These are phyloP conservation scores for Agrochola lychnidis DNA, from an alignment of 2,888 invertebrate genomes.

Conservation along the genomic window DNA sequence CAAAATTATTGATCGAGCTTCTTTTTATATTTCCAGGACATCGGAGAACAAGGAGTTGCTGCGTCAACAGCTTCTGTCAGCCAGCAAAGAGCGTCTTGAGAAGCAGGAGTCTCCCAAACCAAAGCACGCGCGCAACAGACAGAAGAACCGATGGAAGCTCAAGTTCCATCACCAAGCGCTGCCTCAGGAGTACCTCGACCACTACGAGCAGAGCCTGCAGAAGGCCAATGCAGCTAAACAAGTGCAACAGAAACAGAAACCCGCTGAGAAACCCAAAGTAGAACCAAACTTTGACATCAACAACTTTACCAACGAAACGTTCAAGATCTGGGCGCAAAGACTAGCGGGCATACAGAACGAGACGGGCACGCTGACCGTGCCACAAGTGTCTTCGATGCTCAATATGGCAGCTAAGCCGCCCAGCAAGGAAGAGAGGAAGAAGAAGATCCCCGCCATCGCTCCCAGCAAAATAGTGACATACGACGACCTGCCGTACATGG, in stretches of 20 bases:
- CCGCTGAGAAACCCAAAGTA: slow-evolving; percentile 81
- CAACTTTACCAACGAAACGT: slow-evolving; percentile 91
- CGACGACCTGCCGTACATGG: slow-evolving; percentile 97
- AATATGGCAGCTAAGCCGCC: slow-evolving; percentile 77
- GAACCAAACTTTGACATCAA: slow-evolving; percentile 82
- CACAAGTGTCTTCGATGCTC: slow-evolving; percentile 72
- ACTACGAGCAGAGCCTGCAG: slow-evolving; percentile 94
- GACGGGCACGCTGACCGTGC: slow-evolving; percentile 76
- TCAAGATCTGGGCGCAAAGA: slow-evolving; percentile 94
- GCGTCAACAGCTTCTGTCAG: slow-evolving; percentile 85
- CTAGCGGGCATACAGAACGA: slow-evolving; percentile 94
- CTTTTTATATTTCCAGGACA: slow-evolving; percentile 75
- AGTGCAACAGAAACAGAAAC: slow-evolving; percentile 75
- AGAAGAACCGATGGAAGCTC: slow-evolving; percentile 93
- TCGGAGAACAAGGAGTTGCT: slow-evolving; percentile 87
- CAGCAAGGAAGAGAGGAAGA: slow-evolving; percentile 81
- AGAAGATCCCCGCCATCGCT: slow-evolving; percentile 83
- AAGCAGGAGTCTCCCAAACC: slow-evolving; percentile 80
- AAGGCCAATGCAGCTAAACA: slow-evolving; percentile 86
- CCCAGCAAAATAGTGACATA: slow-evolving; percentile 92
- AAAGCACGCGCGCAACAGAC: slow-evolving; percentile 86
- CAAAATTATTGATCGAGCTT: background rate
- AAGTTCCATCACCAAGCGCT: slow-evolving; percentile 95
- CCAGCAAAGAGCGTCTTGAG: slow-evolving; percentile 84
- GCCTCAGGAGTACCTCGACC: slow-evolving; percentile 94